Percentiles rank a stretch among this genome's conserved stretches.
Evolutionary conservation across 2,797 vertebrate species (phyloP).

Genomic region (Myripristis murdjan): DNA sequence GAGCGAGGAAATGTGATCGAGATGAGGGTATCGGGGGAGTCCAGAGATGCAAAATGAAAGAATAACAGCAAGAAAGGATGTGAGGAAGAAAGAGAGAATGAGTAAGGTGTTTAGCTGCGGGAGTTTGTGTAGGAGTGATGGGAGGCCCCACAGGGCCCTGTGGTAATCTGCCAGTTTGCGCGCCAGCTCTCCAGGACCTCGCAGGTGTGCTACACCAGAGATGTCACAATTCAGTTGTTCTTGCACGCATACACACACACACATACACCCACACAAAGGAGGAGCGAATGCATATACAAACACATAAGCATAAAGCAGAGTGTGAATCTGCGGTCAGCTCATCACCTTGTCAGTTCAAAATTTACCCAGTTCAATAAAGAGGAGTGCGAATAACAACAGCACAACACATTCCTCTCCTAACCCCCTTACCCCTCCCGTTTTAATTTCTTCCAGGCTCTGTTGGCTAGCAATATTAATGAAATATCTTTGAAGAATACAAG

Average conservation of each 20-base stretch:
- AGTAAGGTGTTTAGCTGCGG: slow-evolving; percentile 69
- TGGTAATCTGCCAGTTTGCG: slow-evolving; percentile 73
- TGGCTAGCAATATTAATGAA: slow-evolving; percentile 36
- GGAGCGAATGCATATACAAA: too few species aligned
- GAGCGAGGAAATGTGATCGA: slow-evolving; percentile 54
- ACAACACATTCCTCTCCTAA: not conserved
- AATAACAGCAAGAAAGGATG: slow-evolving; percentile 62
- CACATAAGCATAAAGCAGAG: slow-evolving; percentile 22
- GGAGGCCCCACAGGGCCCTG: slow-evolving; percentile 59
- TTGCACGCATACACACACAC: not conserved
- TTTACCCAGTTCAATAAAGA: slow-evolving; percentile 48
- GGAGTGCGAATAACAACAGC: not conserved
- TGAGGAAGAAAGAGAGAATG: slow-evolving; percentile 36
- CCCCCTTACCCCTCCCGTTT: slow-evolving; percentile 1
- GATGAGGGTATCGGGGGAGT: slow-evolving; percentile 47
- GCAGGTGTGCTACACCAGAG: slow-evolving; percentile 61
- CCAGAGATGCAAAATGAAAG: slow-evolving; percentile 67
- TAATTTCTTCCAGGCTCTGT: slow-evolving; percentile 15
- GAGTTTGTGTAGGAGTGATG: slow-evolving; percentile 75
- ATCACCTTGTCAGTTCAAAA: slow-evolving; percentile 39
- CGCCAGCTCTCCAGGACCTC: slow-evolving; percentile 58
- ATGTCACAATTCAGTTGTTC: slow-evolving; percentile 53
- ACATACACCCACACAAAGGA: not conserved
- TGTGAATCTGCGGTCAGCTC: slow-evolving; percentile 18
- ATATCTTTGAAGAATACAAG: slow-evolving; percentile 26